phyloP scores from a whole-genome alignment of 2,797 vertebrate genomes.

The Characodon lateralis region DNA sequence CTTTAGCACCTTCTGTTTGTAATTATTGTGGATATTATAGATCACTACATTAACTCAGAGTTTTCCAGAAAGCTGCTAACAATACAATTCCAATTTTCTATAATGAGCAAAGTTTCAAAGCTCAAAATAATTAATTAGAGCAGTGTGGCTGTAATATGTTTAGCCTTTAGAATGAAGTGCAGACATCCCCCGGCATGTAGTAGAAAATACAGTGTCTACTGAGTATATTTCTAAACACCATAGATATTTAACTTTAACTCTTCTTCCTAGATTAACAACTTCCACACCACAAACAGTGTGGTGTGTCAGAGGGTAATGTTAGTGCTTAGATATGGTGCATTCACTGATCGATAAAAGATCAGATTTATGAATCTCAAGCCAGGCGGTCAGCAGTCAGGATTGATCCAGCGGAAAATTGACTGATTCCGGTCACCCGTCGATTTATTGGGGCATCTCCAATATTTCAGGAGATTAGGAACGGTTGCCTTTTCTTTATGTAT shows the following conservation, averaged over 20 bases:
- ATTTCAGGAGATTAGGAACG: not conserved
- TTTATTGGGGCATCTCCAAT: not conserved
- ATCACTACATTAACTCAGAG: not conserved
- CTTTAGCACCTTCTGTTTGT: not conserved
- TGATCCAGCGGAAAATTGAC: not conserved
- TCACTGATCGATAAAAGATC: not conserved
- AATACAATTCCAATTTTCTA: not conserved
- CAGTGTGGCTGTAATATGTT: not conserved
- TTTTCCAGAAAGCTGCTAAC: not conserved
- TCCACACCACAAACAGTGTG: not conserved
- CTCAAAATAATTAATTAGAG: not conserved
- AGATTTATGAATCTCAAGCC: not conserved
- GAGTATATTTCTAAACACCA: not conserved
- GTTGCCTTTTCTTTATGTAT: not conserved
- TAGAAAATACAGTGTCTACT: not conserved
- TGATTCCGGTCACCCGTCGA: not conserved
- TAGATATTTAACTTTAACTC: not conserved
- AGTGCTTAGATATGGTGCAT: not conserved
- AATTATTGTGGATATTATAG: not conserved
- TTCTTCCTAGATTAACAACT: not conserved
- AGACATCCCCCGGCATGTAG: not conserved
- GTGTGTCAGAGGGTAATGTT: not conserved
- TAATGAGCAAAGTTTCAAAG: not conserved
- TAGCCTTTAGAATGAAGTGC: not conserved
- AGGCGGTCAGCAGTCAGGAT: not conserved